These are phyloP conservation scores for Onychomys leucogaster DNA, from an alignment of 2,797 vertebrate species.

Conservation along the genomic window DNA sequence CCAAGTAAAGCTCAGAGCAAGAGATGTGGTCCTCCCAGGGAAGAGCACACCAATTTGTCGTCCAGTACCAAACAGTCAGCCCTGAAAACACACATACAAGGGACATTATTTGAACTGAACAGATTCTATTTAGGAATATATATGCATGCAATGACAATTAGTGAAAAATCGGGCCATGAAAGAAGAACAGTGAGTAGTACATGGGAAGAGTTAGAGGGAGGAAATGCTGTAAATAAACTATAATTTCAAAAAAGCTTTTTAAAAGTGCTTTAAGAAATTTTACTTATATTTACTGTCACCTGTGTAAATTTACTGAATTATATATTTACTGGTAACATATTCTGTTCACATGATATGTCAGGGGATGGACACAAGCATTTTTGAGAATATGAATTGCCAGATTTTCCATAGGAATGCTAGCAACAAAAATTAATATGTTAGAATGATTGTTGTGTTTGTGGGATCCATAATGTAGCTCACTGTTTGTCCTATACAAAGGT, in stretches of 20 bases:
- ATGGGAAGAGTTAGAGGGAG: not conserved
- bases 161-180: not conserved
- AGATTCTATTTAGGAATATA: not conserved
- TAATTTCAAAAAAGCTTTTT: not conserved
- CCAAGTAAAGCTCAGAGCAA: not conserved
- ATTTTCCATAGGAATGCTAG: not conserved
- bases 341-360: not conserved
- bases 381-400: not conserved
- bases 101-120: not conserved
- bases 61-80: not conserved
- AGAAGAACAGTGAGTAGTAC: not conserved
- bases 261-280: not conserved
- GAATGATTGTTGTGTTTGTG: not conserved
- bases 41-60: not conserved
- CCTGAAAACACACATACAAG: not conserved
- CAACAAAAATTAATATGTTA: not conserved
- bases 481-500: not conserved
- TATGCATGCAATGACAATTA: not conserved
- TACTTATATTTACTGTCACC: not conserved
- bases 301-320: not conserved
- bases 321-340: slow-evolving; percentile 2
- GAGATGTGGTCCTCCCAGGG: too few species aligned
- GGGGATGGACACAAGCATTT: not conserved
- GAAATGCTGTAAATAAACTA: not conserved
- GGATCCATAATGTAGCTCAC: not conserved